Evolutionary conservation across 2,888 invertebrate genomes (phyloP).

Genomic region (Thumatha senex): DNA sequence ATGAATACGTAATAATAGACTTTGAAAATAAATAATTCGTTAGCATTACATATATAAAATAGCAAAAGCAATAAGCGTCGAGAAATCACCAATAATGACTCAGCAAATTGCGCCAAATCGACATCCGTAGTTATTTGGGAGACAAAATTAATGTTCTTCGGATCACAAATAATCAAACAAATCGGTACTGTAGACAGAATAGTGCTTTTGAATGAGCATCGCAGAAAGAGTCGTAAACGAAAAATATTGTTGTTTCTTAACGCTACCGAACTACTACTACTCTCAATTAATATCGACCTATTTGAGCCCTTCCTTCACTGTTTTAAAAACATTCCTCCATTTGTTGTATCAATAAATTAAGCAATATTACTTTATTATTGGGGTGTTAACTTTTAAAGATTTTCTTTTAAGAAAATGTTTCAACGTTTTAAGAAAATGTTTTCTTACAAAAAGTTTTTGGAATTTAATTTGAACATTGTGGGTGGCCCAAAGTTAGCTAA

Average conservation of each 20-base stretch:
- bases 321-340: slow-evolving; percentile 11
- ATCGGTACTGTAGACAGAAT: neutral
- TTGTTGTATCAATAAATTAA: slow-evolving; percentile 13
- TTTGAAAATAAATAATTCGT: no score
- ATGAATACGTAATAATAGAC: no score
- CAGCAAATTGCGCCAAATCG: no score
- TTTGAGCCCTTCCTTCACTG: slow-evolving; percentile 20
- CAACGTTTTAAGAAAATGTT: slow-evolving; percentile 5
- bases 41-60: no score
- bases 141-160: no score
- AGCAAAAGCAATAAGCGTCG: no score
- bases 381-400: slow-evolving; percentile 2
- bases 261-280: slow-evolving; percentile 8
- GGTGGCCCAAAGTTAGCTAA: no score
- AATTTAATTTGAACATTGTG: no score
- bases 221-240: neutral
- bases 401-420: no score
- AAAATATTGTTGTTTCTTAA: slow-evolving; percentile 13
- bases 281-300: slow-evolving; percentile 16
- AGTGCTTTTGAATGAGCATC: neutral
- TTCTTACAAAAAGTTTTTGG: neutral
- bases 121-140: no score
- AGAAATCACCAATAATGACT: no score
- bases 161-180: neutral
- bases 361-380: slow-evolving; percentile 15